Conservation (phyloP, 2,797 vertebrate genomes). For the Caiman crocodilus region DNA sequence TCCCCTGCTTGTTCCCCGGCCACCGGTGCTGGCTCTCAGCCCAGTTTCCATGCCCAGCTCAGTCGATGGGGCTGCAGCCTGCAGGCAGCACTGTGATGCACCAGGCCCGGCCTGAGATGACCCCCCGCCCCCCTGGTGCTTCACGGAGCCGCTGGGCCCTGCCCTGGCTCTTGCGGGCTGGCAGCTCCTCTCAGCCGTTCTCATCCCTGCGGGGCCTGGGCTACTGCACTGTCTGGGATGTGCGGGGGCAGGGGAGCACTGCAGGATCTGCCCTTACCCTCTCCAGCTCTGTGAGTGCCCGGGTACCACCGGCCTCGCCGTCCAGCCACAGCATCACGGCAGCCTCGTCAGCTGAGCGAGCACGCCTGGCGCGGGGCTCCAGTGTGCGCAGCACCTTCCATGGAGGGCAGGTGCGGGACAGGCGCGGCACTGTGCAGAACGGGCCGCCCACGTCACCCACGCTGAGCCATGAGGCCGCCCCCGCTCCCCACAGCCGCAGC, state of each 20-base stretch:
- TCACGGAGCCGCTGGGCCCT: not conserved
- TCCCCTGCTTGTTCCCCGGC: too few relatives aligned
- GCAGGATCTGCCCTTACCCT: not conserved
- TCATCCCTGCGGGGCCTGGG: too few relatives aligned
- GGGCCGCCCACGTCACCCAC: conserved; percentile 92
- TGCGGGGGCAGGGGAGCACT: too few relatives aligned
- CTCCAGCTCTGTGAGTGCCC: conserved; percentile 85
- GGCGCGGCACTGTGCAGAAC: conserved; percentile 86
- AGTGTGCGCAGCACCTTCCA: conserved; percentile 95
- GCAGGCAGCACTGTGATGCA: not conserved
- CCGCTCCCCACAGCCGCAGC: conserved; percentile 87
- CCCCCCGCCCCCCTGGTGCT: accelerated
- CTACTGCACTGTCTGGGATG: too few relatives aligned
- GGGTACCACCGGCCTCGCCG: conserved; percentile 89
- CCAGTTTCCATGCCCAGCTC: not conserved
- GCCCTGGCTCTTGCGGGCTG: not conserved
- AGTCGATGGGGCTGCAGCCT: not conserved
- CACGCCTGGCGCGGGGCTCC: conserved; percentile 90
- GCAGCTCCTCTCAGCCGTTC: not conserved
- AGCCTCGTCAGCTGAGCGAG: conserved; percentile 86
- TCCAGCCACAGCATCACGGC: conserved; percentile 93
- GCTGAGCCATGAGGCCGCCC: conserved; percentile 88
- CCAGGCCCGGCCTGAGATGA: not conserved
- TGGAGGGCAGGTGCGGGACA: conserved; percentile 92
- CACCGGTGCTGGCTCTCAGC: not conserved